phyloP scores from a whole-genome alignment of 2,888 invertebrate species.

The Eupithecia tripunctaria region DNA sequence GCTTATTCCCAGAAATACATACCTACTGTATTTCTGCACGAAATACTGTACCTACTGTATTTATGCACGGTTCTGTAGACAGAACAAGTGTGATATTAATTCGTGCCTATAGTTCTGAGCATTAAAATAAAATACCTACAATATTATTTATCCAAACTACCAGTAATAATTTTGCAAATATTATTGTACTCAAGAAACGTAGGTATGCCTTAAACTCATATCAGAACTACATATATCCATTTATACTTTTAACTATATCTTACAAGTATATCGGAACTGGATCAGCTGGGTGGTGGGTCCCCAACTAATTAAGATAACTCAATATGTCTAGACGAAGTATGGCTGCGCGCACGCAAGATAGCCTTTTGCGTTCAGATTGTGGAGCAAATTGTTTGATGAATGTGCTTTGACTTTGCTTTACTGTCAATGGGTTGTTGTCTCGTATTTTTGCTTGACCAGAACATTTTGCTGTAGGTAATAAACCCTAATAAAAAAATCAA shows the following conservation, averaged over 20 bases:
- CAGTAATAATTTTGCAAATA: not conserved
- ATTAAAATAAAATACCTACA: not conserved
- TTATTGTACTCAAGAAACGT: not conserved
- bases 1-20: not conserved
- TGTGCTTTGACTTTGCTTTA: constrained; percentile 29
- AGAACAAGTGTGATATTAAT: not conserved
- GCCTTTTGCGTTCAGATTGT: constrained; percentile 48
- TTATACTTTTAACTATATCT: constrained; percentile 3
- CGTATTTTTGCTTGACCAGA: not conserved
- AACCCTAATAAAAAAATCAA: not conserved
- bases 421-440: constrained; percentile 7
- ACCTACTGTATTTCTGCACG: too few relatives aligned
- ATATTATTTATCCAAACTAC: too few relatives aligned
- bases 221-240: not conserved
- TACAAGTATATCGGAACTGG: constrained; percentile 43
- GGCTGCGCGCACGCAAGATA: constrained; percentile 62
- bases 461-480: not conserved
- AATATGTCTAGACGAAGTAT: constrained; percentile 62
- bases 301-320: constrained; percentile 65
- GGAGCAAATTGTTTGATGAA: constrained; percentile 59
- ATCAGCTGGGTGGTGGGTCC: constrained; percentile 59
- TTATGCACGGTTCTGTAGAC: too few relatives aligned
- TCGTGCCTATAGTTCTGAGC: too few relatives aligned
- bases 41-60: not conserved
- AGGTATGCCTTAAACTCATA: not conserved